A percentile compares a stretch with the other conserved stretches of the same genome.
phyloP scores from a whole-genome alignment of 2,113 vertebrate species.

The Cervus canadensis region DNA sequence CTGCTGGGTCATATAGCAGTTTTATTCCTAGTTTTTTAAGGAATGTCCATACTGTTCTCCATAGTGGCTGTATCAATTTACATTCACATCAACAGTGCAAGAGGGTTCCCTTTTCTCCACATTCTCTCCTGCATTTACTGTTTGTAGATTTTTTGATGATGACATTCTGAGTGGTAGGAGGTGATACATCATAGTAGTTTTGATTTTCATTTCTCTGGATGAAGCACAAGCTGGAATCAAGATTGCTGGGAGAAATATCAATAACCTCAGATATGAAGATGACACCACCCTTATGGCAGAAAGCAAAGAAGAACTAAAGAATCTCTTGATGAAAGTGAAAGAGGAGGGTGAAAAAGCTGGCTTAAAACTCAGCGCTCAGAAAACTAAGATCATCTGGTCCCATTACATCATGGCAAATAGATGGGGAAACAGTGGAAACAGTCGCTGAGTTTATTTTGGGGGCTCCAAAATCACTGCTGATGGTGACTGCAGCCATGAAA shows the following conservation, averaged over 20 bases:
- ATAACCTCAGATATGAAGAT: neutral
- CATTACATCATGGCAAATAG: neutral
- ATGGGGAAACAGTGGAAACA: neutral
- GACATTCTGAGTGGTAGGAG: neutral
- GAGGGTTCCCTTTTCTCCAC: neutral
- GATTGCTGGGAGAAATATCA: neutral
- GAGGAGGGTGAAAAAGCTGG: neutral
- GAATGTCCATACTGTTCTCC: neutral
- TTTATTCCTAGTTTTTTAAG: neutral
- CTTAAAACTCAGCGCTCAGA: neutral
- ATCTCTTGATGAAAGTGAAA: neutral
- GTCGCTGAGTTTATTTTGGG: neutral
- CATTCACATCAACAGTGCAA: neutral
- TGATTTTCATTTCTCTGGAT: neutral
- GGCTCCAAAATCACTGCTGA: neutral
- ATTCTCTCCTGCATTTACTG: neutral
- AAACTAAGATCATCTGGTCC: neutral
- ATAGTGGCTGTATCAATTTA: neutral
- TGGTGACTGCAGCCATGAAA: neutral
- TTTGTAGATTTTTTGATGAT: neutral
- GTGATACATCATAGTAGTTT: neutral
- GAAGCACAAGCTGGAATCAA: neutral
- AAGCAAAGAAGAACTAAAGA: neutral
- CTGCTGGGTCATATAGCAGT: neutral
- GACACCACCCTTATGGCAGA: neutral